phyloP scores from a whole-genome alignment of 2,113 vertebrate species.

The Amia ocellicauda region DNA sequence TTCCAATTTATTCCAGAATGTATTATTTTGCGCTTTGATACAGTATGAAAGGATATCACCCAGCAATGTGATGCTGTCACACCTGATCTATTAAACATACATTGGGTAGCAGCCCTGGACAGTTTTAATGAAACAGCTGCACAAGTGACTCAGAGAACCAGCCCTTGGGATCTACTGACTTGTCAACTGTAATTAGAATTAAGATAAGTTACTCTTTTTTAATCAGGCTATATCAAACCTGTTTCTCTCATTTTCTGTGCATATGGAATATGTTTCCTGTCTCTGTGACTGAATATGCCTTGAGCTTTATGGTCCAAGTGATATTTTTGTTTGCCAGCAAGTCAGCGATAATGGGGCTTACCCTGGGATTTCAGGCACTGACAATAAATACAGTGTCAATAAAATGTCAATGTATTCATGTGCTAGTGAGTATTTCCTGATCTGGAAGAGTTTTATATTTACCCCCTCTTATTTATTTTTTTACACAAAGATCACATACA shows the following conservation, averaged over 20 bases:
- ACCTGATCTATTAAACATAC: not conserved
- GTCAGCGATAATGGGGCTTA: too few relatives aligned
- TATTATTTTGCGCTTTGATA: not conserved
- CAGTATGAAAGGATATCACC: not conserved
- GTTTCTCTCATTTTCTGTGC: not conserved
- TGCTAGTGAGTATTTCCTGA: too few relatives aligned
- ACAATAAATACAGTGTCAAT: too few relatives aligned
- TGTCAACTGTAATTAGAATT: slow-evolving; percentile 27
- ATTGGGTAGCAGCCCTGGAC: not conserved
- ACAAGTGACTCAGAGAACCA: slow-evolving; percentile 2
- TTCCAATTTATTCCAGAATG: not conserved
- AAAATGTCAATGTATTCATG: too few relatives aligned
- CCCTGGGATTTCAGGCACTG: too few relatives aligned
- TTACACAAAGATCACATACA: too few relatives aligned
- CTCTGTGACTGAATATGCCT: not conserved
- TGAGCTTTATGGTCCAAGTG: too few relatives aligned
- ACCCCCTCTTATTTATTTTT: too few relatives aligned
- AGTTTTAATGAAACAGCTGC: slow-evolving; percentile 13
- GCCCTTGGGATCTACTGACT: slow-evolving; percentile 19
- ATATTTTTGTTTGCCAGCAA: too few relatives aligned
- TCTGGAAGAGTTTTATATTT: too few relatives aligned
- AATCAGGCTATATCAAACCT: slow-evolving; percentile 1
- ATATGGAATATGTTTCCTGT: slow-evolving; percentile 5
- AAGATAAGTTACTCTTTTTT: slow-evolving; percentile 6
- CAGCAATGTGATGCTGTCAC: not conserved